Base-by-base conservation (phyloP, 2,888 invertebrate species). In the Oxytorus armatus region DNA sequence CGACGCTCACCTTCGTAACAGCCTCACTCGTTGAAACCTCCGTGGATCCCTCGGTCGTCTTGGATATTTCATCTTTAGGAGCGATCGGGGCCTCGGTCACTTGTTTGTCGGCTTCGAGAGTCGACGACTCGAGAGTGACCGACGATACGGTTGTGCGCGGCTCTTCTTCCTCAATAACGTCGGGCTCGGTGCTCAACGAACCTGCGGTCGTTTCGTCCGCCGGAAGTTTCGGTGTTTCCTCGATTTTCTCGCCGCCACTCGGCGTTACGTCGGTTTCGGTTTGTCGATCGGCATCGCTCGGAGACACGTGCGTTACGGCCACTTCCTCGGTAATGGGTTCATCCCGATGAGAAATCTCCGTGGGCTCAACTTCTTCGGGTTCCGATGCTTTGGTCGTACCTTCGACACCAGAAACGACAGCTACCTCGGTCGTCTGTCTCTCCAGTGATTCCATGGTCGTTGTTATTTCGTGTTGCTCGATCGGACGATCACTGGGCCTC, bases 401-500 rank as follows among this genome's bases (percentile, higher is more conserved):
- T 59, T 49, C 53, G 7, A 59, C 21, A 29, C 59, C 36, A 8
- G 47, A 44, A 55, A 66, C 42, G 25, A 25, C 42, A 16, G 16
- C 10, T 16, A 55, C 11, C 55, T 57, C 47, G 21, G 21, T 18
- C 21, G 57, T 55, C 36, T 55, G 18, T 44, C 7, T 33, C 25
- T 47, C 74, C 1, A 10, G 10, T 8, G 57, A 18, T 14, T n/a
- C 25, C 1, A 11, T 29, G 23, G 55, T 7, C 8, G 74, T 66
- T 25, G 47, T 14, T 63, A 11, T 29, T 7, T n/a, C 23, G 0
- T 10, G 53, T 25, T 14, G 14, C 4, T 59, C 59, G 72, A 68
- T 70, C 55, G 76, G 44, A 70, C 84, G 82, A 5, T 77, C 79
- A 18, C 74, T 53, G n/a, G 39, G n/a, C 23, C 39, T 51, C 78